Percentiles rank a stretch among this genome's conserved stretches.
These are phyloP conservation scores for Bruchidius siliquastri DNA, from an alignment of 2,888 invertebrate species.

Conservation along the genomic window DNA sequence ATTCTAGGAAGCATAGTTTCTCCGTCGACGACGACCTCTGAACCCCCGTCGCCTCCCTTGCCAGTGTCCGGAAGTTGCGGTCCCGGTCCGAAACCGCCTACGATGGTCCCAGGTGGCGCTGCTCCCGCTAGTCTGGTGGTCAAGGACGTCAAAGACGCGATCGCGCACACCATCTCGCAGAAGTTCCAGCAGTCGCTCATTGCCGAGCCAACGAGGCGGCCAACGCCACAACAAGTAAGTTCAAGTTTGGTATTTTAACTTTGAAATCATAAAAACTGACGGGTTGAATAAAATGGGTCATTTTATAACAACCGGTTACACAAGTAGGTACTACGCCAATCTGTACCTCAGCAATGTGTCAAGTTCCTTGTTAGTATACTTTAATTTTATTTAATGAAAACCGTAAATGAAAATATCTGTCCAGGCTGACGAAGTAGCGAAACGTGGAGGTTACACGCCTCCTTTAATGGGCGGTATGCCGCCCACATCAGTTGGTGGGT, in stretches of 20 bases:
- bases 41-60: slow-evolving; percentile 56
- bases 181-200: slow-evolving; percentile 58
- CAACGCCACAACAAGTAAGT: slow-evolving; percentile 7
- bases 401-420: no score
- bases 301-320: no score
- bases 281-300: no score
- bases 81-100: slow-evolving; percentile 34
- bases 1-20: slow-evolving; percentile 40
- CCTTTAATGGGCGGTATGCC: slow-evolving; percentile 51
- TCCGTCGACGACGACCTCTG: slow-evolving; percentile 47
- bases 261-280: no score
- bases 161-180: slow-evolving; percentile 87
- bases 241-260: no score
- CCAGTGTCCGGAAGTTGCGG: slow-evolving; percentile 22
- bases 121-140: slow-evolving; percentile 58
- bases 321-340: no score
- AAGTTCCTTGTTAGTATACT: no score
- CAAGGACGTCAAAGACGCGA: slow-evolving; percentile 88
- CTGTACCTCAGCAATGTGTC: no score
- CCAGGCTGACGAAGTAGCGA: slow-evolving; percentile 22
- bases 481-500: background rate
- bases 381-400: no score
- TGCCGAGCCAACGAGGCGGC: background rate
- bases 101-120: background rate
- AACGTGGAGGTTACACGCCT: slow-evolving; percentile 55